Conservation (phyloP, 2,888 invertebrate species). For the Tetheella fluctuosa region DNA sequence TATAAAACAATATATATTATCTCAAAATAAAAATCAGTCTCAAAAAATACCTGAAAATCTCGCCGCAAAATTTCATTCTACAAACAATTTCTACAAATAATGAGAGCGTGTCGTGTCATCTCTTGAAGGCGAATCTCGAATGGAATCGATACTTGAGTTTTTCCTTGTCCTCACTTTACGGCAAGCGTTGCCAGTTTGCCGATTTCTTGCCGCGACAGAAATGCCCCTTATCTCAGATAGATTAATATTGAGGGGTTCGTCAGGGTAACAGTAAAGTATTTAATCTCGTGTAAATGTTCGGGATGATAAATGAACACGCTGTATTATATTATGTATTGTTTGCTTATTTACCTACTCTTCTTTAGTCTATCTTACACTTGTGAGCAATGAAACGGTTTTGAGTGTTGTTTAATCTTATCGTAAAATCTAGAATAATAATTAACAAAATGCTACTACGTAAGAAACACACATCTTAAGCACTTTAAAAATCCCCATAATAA, state of each 20-base stretch:
- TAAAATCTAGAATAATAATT: too few relatives aligned
- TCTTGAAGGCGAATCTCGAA: constrained; percentile 58
- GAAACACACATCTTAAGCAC: too few relatives aligned
- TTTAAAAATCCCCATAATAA: too few relatives aligned
- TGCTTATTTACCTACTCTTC: neutral
- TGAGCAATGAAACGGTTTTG: too few relatives aligned
- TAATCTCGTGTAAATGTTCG: constrained; percentile 12
- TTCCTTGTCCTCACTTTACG: constrained; percentile 35
- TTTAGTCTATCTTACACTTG: too few relatives aligned
- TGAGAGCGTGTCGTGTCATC: constrained; percentile 35
- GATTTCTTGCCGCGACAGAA: constrained; percentile 41
- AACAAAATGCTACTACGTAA: too few relatives aligned
- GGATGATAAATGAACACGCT: constrained; percentile 11
- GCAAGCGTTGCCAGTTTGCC: constrained; percentile 37
- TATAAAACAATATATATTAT: too few relatives aligned
- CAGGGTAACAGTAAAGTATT: constrained; percentile 14
- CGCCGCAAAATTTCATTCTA: neutral
- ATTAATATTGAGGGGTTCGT: constrained; percentile 44
- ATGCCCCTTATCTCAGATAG: constrained; percentile 47
- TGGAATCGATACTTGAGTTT: constrained; percentile 66
- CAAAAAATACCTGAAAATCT: neutral
- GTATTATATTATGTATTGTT: neutral
- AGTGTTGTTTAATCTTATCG: too few relatives aligned
- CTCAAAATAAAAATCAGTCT: too few relatives aligned
- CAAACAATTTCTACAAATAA: constrained; percentile 4